Evolutionary conservation across 2,113 vertebrate species (phyloP).

Genomic region (Microcebus tavaratra): DNA sequence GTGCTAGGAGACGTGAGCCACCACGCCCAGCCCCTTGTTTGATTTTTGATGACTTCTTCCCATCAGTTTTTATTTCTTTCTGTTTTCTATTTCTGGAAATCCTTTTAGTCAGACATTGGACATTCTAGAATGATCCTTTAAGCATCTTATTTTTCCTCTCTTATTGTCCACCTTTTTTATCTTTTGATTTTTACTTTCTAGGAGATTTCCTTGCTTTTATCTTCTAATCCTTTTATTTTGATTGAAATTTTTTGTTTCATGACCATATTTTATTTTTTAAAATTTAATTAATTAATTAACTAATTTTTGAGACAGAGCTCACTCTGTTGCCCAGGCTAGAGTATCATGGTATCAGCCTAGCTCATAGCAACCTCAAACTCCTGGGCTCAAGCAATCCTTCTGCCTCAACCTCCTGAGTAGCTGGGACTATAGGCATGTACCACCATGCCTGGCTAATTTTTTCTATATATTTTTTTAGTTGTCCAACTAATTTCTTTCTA

Average conservation of each 20-base stretch:
- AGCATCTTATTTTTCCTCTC: neutral
- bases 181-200: neutral
- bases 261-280: neutral
- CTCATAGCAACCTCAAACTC: too few relatives aligned
- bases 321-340: too few relatives aligned
- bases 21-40: neutral
- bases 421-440: too few relatives aligned
- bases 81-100: neutral
- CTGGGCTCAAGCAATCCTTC: too few relatives aligned
- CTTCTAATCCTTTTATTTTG: neutral
- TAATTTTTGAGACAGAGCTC: too few relatives aligned
- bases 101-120: neutral
- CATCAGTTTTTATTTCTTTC: neutral
- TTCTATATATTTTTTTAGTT: too few relatives aligned
- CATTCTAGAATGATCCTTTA: neutral
- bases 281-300: too few relatives aligned
- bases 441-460: too few relatives aligned
- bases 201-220: neutral
- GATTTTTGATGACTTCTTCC: neutral
- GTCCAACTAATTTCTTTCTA: too few relatives aligned
- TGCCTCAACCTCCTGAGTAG: too few relatives aligned
- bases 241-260: neutral
- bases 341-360: too few relatives aligned
- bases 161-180: neutral
- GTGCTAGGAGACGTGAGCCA: too few relatives aligned